Conservation (phyloP, 2,888 invertebrate species). For the Melanotus villosus region DNA sequence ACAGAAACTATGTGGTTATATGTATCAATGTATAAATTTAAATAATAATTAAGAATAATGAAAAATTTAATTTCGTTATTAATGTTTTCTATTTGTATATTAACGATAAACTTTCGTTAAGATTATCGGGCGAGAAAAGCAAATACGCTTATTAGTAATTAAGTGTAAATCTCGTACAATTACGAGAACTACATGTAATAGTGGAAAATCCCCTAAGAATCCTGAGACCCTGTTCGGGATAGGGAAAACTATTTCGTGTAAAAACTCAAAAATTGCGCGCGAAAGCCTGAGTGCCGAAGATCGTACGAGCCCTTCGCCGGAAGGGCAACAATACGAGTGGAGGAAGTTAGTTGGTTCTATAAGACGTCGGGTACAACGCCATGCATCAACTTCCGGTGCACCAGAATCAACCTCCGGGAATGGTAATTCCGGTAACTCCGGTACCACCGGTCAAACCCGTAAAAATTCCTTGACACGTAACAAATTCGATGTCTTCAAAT, state of each 20-base stretch:
- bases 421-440: too few species aligned
- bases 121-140: conserved; percentile 39
- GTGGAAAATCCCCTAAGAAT: not conserved
- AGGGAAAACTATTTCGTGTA: conserved; percentile 53
- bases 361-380: conserved; percentile 67
- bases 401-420: conserved; percentile 40
- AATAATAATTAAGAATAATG: too few species aligned
- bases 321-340: conserved; percentile 65
- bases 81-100: not conserved
- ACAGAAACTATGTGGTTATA: not conserved
- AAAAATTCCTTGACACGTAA: conserved; percentile 67
- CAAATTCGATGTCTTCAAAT: conserved; percentile 58
- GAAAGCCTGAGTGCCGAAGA: conserved; percentile 64
- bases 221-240: conserved; percentile 63
- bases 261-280: conserved; percentile 61
- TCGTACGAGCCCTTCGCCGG: conserved; percentile 51
- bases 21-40: too few species aligned
- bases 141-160: conserved; percentile 45
- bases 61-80: too few species aligned
- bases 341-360: conserved; percentile 68
- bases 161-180: conserved; percentile 29
- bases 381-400: conserved; percentile 60
- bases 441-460: conserved; percentile 58
- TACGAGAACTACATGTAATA: conserved; percentile 33
- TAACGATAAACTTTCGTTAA: not conserved